Percentiles rank a stretch among this genome's conserved stretches.
Evolutionary conservation across 1,140 invertebrate species (phyloP).

Genomic region (Drosophila nasuta): DNA sequence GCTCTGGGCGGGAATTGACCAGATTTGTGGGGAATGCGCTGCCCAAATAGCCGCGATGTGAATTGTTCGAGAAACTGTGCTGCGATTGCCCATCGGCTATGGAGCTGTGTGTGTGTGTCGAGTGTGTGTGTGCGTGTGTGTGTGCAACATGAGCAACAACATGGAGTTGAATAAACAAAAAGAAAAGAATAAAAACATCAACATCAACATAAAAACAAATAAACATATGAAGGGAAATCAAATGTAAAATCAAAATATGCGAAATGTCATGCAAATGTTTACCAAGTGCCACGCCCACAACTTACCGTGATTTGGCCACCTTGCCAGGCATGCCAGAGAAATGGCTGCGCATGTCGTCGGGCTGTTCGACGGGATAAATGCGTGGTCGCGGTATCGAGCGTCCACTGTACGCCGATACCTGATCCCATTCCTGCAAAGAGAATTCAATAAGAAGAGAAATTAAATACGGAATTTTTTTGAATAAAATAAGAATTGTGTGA

Average conservation of each 20-base stretch:
- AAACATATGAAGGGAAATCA: constrained; percentile 18
- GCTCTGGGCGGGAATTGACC: constrained; percentile 91
- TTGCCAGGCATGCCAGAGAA: constrained; percentile 86
- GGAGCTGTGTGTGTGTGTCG: constrained; percentile 84
- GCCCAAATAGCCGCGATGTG: constrained; percentile 89
- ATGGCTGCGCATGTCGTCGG: constrained; percentile 89
- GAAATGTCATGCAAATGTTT: constrained; percentile 51
- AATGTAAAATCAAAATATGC: constrained; percentile 40
- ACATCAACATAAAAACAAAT: constrained; percentile 40
- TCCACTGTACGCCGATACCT: constrained; percentile 95
- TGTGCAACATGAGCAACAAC: constrained; percentile 52
- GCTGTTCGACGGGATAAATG: constrained; percentile 91
- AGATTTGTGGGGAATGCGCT: constrained; percentile 90
- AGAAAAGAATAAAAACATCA: constrained; percentile 5
- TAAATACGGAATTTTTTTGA: not conserved
- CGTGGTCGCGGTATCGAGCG: constrained; percentile 94
- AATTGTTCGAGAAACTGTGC: constrained; percentile 93
- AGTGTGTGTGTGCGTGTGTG: constrained; percentile 17
- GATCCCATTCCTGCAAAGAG: constrained; percentile 92
- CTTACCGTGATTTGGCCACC: constrained; percentile 86
- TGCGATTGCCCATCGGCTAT: constrained; percentile 94
- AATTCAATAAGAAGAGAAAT: not conserved
- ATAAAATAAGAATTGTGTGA: not conserved
- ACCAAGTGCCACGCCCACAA: not conserved
- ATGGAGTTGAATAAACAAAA: constrained; percentile 50